Conservation (phyloP, 35 echinoderm and acorn worm species). For the Anneissia japonica region DNA sequence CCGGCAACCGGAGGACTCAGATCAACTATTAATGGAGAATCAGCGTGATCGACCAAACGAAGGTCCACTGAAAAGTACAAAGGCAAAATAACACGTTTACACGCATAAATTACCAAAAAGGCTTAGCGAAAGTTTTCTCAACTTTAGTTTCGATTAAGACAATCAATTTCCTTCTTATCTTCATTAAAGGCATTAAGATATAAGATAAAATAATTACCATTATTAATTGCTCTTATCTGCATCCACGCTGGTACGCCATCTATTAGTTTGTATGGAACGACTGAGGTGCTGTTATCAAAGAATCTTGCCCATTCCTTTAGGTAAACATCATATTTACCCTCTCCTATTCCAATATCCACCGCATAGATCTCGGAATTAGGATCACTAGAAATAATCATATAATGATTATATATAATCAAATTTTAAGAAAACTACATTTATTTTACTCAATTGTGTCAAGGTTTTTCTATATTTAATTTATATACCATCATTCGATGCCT, state of each 20-base stretch:
- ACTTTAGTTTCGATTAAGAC: too few species aligned
- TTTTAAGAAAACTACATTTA: too few species aligned
- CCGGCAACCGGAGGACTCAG: constrained; percentile 37
- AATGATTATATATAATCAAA: too few species aligned
- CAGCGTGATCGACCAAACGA: constrained; percentile 13
- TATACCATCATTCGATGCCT: too few species aligned
- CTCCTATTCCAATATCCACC: neutral
- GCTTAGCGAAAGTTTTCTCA: too few species aligned
- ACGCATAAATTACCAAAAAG: too few species aligned
- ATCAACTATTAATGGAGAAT: constrained; percentile 31
- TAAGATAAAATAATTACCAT: constrained; percentile 21
- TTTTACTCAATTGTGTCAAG: too few species aligned
- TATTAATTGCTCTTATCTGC: constrained; percentile 41
- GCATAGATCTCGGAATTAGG: neutral
- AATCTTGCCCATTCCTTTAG: neutral
- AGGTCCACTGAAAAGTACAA: constrained; percentile 36
- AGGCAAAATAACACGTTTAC: too few species aligned
- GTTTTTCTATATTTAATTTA: too few species aligned
- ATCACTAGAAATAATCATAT: neutral
- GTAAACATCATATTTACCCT: neutral
- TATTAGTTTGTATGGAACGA: constrained; percentile 4
- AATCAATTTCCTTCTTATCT: too few species aligned
- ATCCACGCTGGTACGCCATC: constrained; percentile 40
- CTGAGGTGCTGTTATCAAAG: neutral
- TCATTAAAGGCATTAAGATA: too few species aligned